Evolutionary conservation across 2,797 vertebrate genomes (phyloP).

Genomic region (Pagetopsis macropterus): DNA sequence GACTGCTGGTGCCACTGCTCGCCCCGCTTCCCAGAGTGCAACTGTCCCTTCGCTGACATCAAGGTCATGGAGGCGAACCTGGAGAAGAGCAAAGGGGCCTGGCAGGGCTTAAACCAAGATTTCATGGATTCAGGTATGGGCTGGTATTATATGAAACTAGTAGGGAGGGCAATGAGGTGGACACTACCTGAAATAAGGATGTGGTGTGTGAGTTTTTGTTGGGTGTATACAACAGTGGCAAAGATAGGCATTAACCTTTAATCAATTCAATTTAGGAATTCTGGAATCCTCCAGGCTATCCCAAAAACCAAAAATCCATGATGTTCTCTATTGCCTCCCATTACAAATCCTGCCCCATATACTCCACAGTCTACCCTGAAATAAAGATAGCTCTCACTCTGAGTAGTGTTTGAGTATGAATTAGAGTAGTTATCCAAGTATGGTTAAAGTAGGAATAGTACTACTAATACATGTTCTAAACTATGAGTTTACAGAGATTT

Average conservation of each 20-base stretch:
- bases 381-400: not conserved
- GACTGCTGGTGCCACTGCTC: conserved; percentile 96
- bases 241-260: not conserved
- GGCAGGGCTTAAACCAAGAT: conserved; percentile 88
- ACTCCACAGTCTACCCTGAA: not conserved
- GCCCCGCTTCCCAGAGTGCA: conserved; percentile 90
- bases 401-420: not conserved
- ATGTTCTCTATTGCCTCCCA: not conserved
- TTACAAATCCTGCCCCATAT: not conserved
- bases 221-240: not conserved
- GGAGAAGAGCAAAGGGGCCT: conserved; percentile 88
- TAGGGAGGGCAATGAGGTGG: not conserved
- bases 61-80: conserved; percentile 93
- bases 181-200: not conserved
- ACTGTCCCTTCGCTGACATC: conserved; percentile 93
- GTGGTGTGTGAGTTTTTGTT: not conserved
- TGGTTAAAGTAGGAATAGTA: not conserved
- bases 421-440: not conserved
- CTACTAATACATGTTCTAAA: not conserved
- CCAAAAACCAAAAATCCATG: not conserved
- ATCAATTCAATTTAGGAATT: not conserved
- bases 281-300: not conserved
- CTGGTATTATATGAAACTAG: not conserved
- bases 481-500: not conserved
- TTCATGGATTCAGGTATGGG: conserved; percentile 94